phyloP scores from a whole-genome alignment of 2,113 vertebrate species.

The Callithrix jacchus region DNA sequence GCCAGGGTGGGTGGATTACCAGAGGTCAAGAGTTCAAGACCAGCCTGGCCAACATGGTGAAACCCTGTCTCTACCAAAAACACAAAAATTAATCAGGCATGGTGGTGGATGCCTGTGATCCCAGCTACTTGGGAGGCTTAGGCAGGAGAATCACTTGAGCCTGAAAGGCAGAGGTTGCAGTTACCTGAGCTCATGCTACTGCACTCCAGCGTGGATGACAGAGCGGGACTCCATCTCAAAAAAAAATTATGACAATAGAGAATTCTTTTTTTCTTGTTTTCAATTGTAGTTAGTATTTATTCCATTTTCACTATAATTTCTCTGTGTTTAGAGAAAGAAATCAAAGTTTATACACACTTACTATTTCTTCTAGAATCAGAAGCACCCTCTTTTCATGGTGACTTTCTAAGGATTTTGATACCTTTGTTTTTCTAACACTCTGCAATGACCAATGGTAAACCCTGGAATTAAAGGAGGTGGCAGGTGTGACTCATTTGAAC shows the following conservation, averaged over 20 bases:
- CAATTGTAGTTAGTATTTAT: not conserved
- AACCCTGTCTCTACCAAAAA: too few relatives aligned
- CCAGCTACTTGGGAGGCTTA: too few relatives aligned
- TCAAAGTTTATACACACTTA: not conserved
- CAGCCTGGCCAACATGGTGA: too few relatives aligned
- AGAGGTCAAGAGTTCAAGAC: too few relatives aligned
- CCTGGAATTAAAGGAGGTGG: not conserved
- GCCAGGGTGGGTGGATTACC: too few relatives aligned
- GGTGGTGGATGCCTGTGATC: too few relatives aligned
- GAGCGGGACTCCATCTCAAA: too few relatives aligned
- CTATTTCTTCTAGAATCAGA: not conserved
- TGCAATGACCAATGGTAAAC: not conserved
- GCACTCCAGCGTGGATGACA: too few relatives aligned
- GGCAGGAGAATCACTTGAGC: too few relatives aligned
- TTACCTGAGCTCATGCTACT: too few relatives aligned
- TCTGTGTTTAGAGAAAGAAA: not conserved
- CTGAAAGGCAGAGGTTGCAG: accelerated
- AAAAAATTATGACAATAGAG: not conserved
- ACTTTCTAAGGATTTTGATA: not conserved
- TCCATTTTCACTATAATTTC: not conserved
- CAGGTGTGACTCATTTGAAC: not conserved
- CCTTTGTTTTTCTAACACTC: not conserved
- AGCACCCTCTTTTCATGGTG: not conserved
- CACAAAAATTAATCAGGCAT: too few relatives aligned
- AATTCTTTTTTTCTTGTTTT: not conserved